Base-by-base conservation (phyloP, 53 echinoderm and acorn worm genomes). In the Arbacia lixula region DNA sequence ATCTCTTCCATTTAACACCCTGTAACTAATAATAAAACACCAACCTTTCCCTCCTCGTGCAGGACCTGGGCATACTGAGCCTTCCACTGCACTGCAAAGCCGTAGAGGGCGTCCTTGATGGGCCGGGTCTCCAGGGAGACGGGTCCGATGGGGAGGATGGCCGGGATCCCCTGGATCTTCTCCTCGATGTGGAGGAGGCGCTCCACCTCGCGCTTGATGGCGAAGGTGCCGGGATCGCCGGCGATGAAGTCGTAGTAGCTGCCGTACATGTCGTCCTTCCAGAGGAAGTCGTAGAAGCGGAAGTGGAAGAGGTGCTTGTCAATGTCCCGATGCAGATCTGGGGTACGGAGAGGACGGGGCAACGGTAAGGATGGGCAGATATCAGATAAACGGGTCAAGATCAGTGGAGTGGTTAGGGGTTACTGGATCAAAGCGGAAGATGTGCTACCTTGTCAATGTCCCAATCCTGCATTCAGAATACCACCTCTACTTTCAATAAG, bases 81-180 rank as follows among this genome's bases (percentile, higher is more conserved):
- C 79, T 99, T 99, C 94, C 99, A 99, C 68, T 94, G 94, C 38
- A 95, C 88, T 21, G 99, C 99, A 74, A 99, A 99, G 11, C 99
- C 99, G 68, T 99, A 99, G 64, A 99, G 84, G 33, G 99, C 99
- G 53, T 99, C 99, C 12, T 88, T 92, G 38, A 99, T 99, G n/a
- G 99, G 99, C 17, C 92, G 87, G 0, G 99, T 99, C 60, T 86
- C 90, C 38, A 95, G 87, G 71, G 86, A 95, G 36, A 99, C 88
- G 0, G 99, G 92, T 14, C 99, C 99, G 21, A 99, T 90, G 5
- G 99, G 94, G 8, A 94, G 88, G 25, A 94, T 73, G 36, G 60
- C 66, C 5, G 99, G 99, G 20, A 99, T 85, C 17, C 84, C 92
- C 54, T 86, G 90, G 57, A 99, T 92, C 92, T 99, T 95, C 40